These are phyloP conservation scores for Leptoteleia sp. DNA, from an alignment of 1,140 invertebrate genomes.

Conservation along the genomic window DNA sequence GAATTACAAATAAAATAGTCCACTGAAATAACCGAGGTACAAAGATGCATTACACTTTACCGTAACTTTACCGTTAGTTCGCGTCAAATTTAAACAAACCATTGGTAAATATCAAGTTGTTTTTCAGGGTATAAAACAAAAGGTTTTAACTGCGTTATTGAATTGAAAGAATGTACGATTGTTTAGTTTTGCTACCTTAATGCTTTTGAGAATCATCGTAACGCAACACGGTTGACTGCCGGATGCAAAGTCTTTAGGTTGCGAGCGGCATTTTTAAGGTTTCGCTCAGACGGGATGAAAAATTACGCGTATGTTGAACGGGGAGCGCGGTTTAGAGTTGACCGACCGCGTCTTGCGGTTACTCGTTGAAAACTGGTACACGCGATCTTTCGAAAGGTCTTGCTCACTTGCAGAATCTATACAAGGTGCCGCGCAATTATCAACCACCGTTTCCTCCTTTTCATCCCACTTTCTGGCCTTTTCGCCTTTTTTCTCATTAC, in stretches of 20 bases:
- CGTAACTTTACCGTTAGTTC: too few species aligned
- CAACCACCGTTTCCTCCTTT: slow-evolving; percentile 45
- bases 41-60: too few species aligned
- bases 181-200: slow-evolving; percentile 50
- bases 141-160: too few species aligned
- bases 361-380: slow-evolving; percentile 73
- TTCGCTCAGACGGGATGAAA: slow-evolving; percentile 54
- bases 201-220: slow-evolving; percentile 49
- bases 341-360: slow-evolving; percentile 69
- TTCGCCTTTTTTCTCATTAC: neutral
- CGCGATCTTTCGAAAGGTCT: slow-evolving; percentile 68
- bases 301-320: slow-evolving; percentile 41
- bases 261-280: slow-evolving; percentile 49
- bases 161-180: too few species aligned
- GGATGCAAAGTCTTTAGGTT: slow-evolving; percentile 40
- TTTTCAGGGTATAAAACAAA: too few species aligned
- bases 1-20: too few species aligned
- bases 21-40: too few species aligned
- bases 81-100: too few species aligned
- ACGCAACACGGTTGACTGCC: slow-evolving; percentile 37
- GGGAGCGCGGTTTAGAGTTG: slow-evolving; percentile 54
- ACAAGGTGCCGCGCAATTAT: slow-evolving; percentile 51
- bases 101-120: too few species aligned
- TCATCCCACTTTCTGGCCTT: slow-evolving; percentile 19
- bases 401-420: slow-evolving; percentile 46